A percentile compares a stretch with the other conserved stretches of the same genome.
phyloP scores from a whole-genome alignment of 2,113 vertebrate genomes.

The Campylorhamphus procurvoides region DNA sequence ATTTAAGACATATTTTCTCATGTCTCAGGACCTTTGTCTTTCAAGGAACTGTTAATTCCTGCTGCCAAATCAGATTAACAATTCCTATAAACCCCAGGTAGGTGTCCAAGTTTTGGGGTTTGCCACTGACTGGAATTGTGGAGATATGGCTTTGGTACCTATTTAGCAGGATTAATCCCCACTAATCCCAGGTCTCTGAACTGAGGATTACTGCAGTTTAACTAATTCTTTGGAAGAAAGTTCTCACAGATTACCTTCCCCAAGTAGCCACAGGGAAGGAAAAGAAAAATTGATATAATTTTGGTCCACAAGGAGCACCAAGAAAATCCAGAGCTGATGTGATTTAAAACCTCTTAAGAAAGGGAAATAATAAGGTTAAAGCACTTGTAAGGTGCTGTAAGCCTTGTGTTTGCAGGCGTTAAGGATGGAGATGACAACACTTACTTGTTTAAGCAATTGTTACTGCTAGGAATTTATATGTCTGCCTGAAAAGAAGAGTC shows the following conservation, averaged over 20 bases:
- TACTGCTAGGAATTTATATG: background rate
- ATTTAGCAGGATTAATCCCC: background rate
- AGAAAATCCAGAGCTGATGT: background rate
- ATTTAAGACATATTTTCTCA: background rate
- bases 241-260: background rate
- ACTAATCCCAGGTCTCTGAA: background rate
- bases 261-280: background rate
- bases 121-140: background rate
- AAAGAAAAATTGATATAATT: background rate
- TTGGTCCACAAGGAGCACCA: background rate
- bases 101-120: background rate
- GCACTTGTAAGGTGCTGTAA: background rate
- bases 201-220: background rate
- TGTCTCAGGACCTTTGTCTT: background rate
- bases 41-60: constrained; percentile 29
- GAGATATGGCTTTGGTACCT: background rate
- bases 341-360: background rate
- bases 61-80: background rate
- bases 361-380: background rate
- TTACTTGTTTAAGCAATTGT: background rate
- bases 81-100: background rate
- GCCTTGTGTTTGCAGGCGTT: background rate
- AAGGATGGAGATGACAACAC: background rate
- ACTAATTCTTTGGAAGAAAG: background rate
- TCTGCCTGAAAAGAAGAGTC: background rate